Base-by-base conservation (phyloP, 2,888 invertebrate genomes). In the Ypsolopha sequella region DNA sequence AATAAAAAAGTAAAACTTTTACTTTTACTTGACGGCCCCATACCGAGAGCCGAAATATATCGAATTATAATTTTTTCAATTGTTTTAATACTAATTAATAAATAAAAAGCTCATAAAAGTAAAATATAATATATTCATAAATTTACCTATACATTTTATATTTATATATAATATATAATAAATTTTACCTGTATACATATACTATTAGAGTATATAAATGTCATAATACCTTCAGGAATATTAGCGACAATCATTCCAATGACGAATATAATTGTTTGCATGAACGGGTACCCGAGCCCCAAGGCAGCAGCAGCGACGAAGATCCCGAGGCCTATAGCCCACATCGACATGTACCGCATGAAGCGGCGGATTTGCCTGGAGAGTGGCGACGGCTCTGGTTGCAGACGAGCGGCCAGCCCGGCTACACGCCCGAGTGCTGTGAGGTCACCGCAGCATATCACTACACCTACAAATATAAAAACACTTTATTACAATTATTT, bases 201-300 rank as follows among this genome's bases (percentile, higher is more conserved):
- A n/a, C n/a, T n/a, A n/a, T n/a, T n/a, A n/a, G 8, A 8, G 34
- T 24, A 24, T 2, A 38, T 43, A 45, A 35, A 10, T 36, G 41
- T 46, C 8, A 39, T 4, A 35, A 36, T 56, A 80, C 85, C 98
- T 90, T 99, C 99, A 54, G 99, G 99, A 65, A 99, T 98, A 85
- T 99, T 99, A 55, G 99, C 99, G 51, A 99, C 99, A 81, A 99
- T 97, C 74, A 99, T 98, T 62, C 89, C 89, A 78, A 99, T 99
- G 59, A 98, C 90, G 89, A 99, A 99, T 77, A 99, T 95, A 56
- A 97, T 97, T 62, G 98, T 98, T 79, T 99, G 98, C 70, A 99
- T 90, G 93, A 98, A 98, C 72, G 97, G 95, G 81, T 99, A 99
- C 60, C 97, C 98, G 56, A 99, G 90, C 63, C 94, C 90, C 75